These are phyloP conservation scores for Conops quadrifasciatus DNA, from an alignment of 2,888 invertebrate species.

Conservation along the genomic window DNA sequence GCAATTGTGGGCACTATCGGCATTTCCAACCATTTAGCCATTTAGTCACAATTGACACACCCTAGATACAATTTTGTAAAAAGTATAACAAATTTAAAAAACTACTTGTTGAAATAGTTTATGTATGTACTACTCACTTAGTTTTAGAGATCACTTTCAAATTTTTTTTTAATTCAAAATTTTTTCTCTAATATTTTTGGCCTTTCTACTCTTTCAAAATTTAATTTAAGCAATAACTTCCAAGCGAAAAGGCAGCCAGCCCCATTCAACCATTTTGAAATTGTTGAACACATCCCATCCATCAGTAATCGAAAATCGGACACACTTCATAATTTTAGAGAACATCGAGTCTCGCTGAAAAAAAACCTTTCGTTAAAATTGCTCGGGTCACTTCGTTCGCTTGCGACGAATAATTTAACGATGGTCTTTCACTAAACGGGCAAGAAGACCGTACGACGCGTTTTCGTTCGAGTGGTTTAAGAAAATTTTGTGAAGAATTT, in stretches of 20 bases:
- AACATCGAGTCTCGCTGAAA: conserved; percentile 22
- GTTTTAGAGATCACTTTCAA: background rate
- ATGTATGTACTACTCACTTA: too few species aligned
- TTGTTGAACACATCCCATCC: conserved; percentile 32
- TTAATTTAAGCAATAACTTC: conserved; percentile 21
- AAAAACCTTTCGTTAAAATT: conserved; percentile 27
- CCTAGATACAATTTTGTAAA: too few species aligned
- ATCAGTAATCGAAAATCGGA: conserved; percentile 36
- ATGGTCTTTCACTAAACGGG: conserved; percentile 39
- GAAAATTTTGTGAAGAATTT: conserved; percentile 38
- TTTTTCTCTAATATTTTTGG: conserved; percentile 39
- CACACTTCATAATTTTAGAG: conserved; percentile 2
- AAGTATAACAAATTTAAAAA: too few species aligned
- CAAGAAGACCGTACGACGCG: conserved; percentile 41
- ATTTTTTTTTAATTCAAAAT: conserved; percentile 34
- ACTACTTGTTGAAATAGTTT: too few species aligned
- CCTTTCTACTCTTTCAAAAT: conserved; percentile 38
- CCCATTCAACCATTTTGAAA: conserved; percentile 12
- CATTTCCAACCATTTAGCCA: too few species aligned
- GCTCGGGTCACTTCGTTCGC: conserved; percentile 26
- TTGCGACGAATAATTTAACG: conserved; percentile 44
- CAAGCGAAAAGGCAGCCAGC: background rate
- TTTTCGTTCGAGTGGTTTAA: conserved; percentile 41
- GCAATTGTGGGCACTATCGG: too few species aligned
- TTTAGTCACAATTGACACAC: too few species aligned